Evolutionary conservation across 2,888 invertebrate genomes (phyloP).

Genomic region (Azorinus chamasolen): DNA sequence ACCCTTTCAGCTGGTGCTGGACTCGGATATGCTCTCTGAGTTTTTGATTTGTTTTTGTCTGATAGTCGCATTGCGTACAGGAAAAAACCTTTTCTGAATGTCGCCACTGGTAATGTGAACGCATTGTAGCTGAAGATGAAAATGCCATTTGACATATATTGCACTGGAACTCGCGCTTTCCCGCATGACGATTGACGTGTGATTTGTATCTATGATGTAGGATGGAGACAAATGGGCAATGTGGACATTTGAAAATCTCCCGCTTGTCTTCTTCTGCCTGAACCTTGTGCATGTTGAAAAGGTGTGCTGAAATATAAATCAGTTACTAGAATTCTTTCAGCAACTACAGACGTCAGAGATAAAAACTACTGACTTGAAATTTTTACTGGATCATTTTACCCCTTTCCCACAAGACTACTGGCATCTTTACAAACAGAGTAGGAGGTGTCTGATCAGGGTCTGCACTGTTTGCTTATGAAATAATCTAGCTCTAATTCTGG

Average conservation of each 20-base stretch:
- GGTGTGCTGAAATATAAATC: constrained; percentile 61
- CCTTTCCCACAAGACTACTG: no score
- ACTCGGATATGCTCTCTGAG: constrained; percentile 76
- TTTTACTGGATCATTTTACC: no score
- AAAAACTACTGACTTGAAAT: no score
- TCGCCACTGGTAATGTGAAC: constrained; percentile 71
- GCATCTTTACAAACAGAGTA: no score
- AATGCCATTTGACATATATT: constrained; percentile 66
- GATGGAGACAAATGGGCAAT: constrained; percentile 66
- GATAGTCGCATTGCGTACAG: constrained; percentile 75
- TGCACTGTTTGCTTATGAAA: no score
- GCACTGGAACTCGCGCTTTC: constrained; percentile 65
- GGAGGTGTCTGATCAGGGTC: no score
- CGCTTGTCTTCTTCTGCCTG: constrained; percentile 64
- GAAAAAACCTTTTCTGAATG: constrained; percentile 69
- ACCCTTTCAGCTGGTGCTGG: constrained; percentile 77
- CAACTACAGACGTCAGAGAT: no score
- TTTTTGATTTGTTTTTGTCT: constrained; percentile 67
- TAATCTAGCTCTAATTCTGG: no score
- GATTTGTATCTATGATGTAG: constrained; percentile 66
- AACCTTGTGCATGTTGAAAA: constrained; percentile 70
- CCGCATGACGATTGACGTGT: constrained; percentile 70
- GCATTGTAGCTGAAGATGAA: constrained; percentile 60
- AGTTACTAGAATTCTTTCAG: no score
- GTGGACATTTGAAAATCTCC: constrained; percentile 61